Evolutionary conservation across 2,113 vertebrate genomes (phyloP).

Genomic region (Leucopsar rothschildi): DNA sequence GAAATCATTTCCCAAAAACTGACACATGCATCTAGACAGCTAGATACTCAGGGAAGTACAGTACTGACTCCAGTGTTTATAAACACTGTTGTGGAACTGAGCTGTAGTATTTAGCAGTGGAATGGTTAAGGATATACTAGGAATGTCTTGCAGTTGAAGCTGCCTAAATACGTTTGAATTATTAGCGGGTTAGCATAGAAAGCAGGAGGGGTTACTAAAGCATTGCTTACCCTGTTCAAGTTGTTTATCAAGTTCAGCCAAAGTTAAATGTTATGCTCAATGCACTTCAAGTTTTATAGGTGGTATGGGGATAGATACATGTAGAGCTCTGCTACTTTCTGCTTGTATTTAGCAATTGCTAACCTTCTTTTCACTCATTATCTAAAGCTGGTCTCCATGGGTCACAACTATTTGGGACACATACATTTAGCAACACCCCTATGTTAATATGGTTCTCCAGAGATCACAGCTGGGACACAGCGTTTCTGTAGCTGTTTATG

Average conservation of each 20-base stretch:
- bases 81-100: neutral
- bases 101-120: neutral
- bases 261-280: slow-evolving; percentile 48
- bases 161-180: neutral
- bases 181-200: neutral
- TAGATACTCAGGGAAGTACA: neutral
- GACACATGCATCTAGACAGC: neutral
- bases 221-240: slow-evolving; percentile 10
- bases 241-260: slow-evolving; percentile 53
- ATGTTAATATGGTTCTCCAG: slow-evolving; percentile 4
- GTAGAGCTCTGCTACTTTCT: slow-evolving; percentile 14
- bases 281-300: slow-evolving; percentile 44
- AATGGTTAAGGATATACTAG: neutral
- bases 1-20: neutral
- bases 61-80: neutral
- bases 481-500: slow-evolving; percentile 16
- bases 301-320: slow-evolving; percentile 42
- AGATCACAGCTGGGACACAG: slow-evolving; percentile 34
- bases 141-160: neutral
- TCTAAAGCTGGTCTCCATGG: neutral
- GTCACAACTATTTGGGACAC: slow-evolving; percentile 24
- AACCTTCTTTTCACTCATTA: slow-evolving; percentile 18
- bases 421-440: slow-evolving; percentile 27
- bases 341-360: neutral
- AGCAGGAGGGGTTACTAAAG: neutral